phyloP scores from a whole-genome alignment of 1,140 invertebrate species.

The Drosophila tropicalis region DNA sequence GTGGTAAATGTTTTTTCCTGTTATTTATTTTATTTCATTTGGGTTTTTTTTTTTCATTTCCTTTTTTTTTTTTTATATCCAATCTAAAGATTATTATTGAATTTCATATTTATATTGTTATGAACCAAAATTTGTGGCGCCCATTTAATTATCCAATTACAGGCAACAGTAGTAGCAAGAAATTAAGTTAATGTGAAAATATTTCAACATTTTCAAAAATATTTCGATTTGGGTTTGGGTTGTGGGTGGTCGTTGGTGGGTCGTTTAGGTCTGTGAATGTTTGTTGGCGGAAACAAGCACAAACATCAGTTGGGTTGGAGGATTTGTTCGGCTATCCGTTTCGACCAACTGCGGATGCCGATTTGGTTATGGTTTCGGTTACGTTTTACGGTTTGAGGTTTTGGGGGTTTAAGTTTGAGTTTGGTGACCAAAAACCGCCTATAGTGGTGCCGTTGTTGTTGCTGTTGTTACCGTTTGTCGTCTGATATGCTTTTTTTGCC shows the following conservation, averaged over 20 bases:
- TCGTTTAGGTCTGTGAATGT: not conserved
- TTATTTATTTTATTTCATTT: constrained; percentile 9
- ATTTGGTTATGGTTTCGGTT: constrained; percentile 39
- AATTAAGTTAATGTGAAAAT: constrained; percentile 61
- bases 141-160: constrained; percentile 79
- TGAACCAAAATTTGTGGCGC: constrained; percentile 55
- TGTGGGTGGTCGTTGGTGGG: constrained; percentile 2
- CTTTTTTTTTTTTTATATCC: constrained; percentile 47
- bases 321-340: constrained; percentile 63
- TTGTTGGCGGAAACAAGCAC: constrained; percentile 44
- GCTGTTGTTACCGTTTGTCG: constrained; percentile 34
- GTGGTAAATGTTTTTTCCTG: constrained; percentile 30
- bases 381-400: constrained; percentile 12
- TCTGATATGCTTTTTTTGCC: constrained; percentile 60
- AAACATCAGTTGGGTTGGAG: constrained; percentile 48
- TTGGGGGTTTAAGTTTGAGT: constrained; percentile 35
- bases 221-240: constrained; percentile 30
- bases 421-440: constrained; percentile 15
- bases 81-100: constrained; percentile 52
- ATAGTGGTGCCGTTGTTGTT: constrained; percentile 23
- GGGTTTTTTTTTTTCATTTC: constrained; percentile 16
- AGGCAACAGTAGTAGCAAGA: constrained; percentile 44
- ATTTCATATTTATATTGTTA: constrained; percentile 53
- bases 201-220: constrained; percentile 40
- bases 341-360: constrained; percentile 53